Evolutionary conservation across 2,797 vertebrate genomes (phyloP).

Genomic region (Tiaroga cobitis): DNA sequence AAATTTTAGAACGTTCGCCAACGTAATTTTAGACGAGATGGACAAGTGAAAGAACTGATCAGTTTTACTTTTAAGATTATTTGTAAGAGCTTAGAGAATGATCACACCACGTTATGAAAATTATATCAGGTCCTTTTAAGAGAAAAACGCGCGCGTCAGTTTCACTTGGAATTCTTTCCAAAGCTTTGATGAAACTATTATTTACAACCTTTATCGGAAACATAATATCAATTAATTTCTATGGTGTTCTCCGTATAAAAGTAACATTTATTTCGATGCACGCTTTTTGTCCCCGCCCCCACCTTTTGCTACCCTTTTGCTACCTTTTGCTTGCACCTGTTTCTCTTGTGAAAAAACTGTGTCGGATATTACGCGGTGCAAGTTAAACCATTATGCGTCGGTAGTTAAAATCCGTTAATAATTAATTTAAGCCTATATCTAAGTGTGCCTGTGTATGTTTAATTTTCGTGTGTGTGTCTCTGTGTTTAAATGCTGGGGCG

Average conservation of each 20-base stretch:
- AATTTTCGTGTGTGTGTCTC: not conserved
- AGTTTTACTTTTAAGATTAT: not conserved
- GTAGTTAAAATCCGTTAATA: not conserved
- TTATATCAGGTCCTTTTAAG: not conserved
- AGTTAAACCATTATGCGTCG: not conserved
- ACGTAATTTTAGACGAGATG: not conserved
- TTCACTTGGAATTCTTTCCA: not conserved
- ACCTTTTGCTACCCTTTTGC: not conserved
- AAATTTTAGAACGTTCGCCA: not conserved
- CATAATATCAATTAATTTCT: not conserved
- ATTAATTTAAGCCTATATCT: not conserved
- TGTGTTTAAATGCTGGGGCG: not conserved
- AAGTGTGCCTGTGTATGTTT: not conserved
- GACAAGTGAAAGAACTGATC: not conserved
- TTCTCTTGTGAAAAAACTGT: not conserved
- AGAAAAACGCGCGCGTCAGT: not conserved
- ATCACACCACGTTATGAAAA: not conserved
- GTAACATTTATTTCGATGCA: not conserved
- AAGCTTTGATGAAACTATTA: not conserved
- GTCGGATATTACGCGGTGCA: not conserved
- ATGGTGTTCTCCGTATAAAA: not conserved
- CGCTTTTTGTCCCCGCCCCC: not conserved
- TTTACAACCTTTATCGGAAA: not conserved
- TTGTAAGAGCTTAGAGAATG: not conserved
- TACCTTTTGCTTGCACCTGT: conserved; percentile 41